Conservation (phyloP, 1,140 invertebrate species). For the Anoplolepis gracilipes region DNA sequence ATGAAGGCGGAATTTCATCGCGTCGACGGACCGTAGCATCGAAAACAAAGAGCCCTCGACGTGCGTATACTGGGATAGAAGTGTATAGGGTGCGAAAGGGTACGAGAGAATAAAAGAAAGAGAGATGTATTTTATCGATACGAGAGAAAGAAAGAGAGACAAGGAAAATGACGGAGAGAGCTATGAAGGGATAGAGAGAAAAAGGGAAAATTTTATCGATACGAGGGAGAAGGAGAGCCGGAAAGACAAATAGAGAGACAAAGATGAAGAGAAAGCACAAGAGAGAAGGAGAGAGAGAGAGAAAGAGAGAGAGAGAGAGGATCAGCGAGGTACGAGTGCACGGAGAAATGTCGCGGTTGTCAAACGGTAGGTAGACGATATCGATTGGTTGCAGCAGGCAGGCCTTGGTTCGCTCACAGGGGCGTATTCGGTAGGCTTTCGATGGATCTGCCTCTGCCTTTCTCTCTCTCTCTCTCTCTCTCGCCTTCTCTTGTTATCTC, state of each 20-base stretch:
- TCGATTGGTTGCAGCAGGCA: conserved; percentile 70
- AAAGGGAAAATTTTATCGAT: conserved; percentile 19
- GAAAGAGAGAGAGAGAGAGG: conserved; percentile 20
- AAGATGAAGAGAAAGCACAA: neutral
- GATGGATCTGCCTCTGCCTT: neutral
- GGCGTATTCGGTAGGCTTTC: conserved; percentile 70
- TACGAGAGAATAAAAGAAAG: neutral
- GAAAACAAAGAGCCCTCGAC: conserved; percentile 52
- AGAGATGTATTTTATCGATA: conserved; percentile 1
- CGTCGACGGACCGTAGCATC: conserved; percentile 42
- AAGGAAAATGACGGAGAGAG: neutral
- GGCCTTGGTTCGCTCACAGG: conserved; percentile 69
- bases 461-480: conserved; percentile 18
- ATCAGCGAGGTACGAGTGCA: conserved; percentile 42
- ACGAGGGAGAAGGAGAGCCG: neutral
- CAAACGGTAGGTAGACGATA: conserved; percentile 71
- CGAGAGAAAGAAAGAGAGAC: neutral
- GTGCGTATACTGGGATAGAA: conserved; percentile 20
- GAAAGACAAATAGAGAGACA: neutral
- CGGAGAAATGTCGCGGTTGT: conserved; percentile 71
- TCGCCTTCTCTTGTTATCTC: neutral
- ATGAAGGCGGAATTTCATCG: conserved; percentile 55
- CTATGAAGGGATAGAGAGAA: neutral
- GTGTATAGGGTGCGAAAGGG: neutral
- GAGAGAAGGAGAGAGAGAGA: neutral